phyloP scores from a whole-genome alignment of 2,888 invertebrate species.

The Tinea pellionella region DNA sequence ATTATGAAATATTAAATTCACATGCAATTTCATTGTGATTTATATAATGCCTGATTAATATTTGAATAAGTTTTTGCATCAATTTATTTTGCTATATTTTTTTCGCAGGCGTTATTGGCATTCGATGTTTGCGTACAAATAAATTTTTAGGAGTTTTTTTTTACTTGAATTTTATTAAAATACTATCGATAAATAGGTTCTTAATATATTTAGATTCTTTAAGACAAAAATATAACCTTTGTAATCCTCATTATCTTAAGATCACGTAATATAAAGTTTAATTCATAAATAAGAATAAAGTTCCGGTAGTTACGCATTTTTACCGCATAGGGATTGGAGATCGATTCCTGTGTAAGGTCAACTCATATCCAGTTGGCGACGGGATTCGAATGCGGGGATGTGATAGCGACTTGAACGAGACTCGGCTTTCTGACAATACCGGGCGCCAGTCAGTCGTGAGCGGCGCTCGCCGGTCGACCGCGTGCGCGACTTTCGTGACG shows the following conservation, averaged over 20 bases:
- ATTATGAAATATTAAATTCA: neutral
- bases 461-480: slow-evolving; percentile 12
- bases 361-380: slow-evolving; percentile 22
- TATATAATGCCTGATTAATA: neutral
- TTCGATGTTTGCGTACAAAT: no score
- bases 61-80: no score
- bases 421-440: slow-evolving; percentile 21
- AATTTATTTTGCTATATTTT: no score
- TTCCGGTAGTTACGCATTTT: neutral
- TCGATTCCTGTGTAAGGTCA: slow-evolving; percentile 38
- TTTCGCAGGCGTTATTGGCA: no score
- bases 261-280: no score
- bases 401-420: neutral
- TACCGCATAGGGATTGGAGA: slow-evolving; percentile 1
- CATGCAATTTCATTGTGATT: neutral
- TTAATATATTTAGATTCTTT: no score
- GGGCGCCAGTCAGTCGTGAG: slow-evolving; percentile 15
- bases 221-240: no score
- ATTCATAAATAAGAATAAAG: no score
- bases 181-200: no score
- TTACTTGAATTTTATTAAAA: no score
- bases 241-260: no score
- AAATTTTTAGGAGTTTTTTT: no score
- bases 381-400: slow-evolving; percentile 18
- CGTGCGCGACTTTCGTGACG: slow-evolving; percentile 46